Evolutionary conservation across 1,140 invertebrate genomes (phyloP).

Genomic region (Drosophila tropicalis): DNA sequence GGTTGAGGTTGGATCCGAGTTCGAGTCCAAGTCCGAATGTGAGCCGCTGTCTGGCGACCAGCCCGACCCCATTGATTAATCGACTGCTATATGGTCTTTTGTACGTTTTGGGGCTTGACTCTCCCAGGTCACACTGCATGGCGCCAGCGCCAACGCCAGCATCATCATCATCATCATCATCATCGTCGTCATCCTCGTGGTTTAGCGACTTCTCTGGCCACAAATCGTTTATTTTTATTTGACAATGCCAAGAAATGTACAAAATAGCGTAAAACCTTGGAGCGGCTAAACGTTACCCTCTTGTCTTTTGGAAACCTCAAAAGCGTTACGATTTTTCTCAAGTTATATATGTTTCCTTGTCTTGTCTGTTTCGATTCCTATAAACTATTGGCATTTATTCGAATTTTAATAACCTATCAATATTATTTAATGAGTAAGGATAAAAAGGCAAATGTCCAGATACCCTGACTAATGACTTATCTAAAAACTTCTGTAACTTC

Average conservation of each 20-base stretch:
- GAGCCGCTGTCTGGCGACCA: slow-evolving; percentile 31
- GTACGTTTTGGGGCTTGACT: slow-evolving; percentile 21
- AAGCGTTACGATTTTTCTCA: no score
- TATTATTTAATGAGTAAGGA: no score
- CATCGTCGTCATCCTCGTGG: slow-evolving; percentile 6
- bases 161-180: slow-evolving; percentile 27
- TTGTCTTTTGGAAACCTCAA: no score
- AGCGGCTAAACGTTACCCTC: neutral
- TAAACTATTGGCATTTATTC: no score
- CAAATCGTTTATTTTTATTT: slow-evolving; percentile 70
- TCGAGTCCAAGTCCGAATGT: slow-evolving; percentile 27
- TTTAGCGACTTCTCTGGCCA: slow-evolving; percentile 40
- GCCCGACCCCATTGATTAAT: slow-evolving; percentile 69
- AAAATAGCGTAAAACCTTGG: neutral
- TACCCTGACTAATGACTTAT: no score
- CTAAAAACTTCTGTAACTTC: no score
- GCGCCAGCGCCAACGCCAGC: slow-evolving; percentile 49
- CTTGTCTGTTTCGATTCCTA: no score
- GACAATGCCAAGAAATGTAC: slow-evolving; percentile 56
- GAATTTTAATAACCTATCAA: no score
- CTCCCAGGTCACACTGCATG: slow-evolving; percentile 51
- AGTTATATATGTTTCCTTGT: no score
- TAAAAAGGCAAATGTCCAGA: no score
- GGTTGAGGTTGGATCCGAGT: neutral
- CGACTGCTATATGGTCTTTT: slow-evolving; percentile 41